Base-by-base conservation (phyloP, 2,113 vertebrate species). In the Emydocephalus ijimae region DNA sequence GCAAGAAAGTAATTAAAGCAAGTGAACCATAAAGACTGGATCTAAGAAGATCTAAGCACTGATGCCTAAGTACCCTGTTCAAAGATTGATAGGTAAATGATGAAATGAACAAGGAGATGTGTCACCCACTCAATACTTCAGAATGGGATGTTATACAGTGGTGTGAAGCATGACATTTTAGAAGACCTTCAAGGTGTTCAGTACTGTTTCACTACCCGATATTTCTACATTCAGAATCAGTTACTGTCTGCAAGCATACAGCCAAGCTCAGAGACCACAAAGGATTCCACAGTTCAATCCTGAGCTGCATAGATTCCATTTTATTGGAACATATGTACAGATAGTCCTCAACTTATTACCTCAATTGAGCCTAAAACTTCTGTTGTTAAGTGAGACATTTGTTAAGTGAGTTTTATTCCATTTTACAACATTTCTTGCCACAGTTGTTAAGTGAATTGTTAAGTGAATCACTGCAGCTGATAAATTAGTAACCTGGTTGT, bases 1-100 rank as follows among this genome's bases (percentile, higher is more conserved):
- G 95, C 94, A 85, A 94, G 43, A 96, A 97, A 81, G 89, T 91
- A 91, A 59, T 59, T 52, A 87, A 86, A 26, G 9, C 43, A 64
- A 88, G 55, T 91, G 26, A 95, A 85, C 1, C 5, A 3, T 8
- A 5, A 45, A 55, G 23, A 61, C n/a, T 54, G 39, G 54, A 55
- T 20, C 59, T 86, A 2, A 61, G 87, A 88, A n/a, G 61, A 45
- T 74, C 23, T 43, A 88, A 81, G 87, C 21, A 74, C 2, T 26
- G 91, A 45, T 45, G 59, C 34, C 29, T 55, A 64, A 56, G 50
- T 23, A 29, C 9, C 91, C 24, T 74, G 24, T 56, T 89, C 14
- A 56, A 81, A 88, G 59, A 39, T 54, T 54, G 61, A 69, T 59
- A 59, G 50, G 34, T 59, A 23, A 91, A 59, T 10, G 91, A 87